These are phyloP conservation scores for Balaeniceps rex DNA, from an alignment of 2,113 vertebrate species.

Conservation along the genomic window DNA sequence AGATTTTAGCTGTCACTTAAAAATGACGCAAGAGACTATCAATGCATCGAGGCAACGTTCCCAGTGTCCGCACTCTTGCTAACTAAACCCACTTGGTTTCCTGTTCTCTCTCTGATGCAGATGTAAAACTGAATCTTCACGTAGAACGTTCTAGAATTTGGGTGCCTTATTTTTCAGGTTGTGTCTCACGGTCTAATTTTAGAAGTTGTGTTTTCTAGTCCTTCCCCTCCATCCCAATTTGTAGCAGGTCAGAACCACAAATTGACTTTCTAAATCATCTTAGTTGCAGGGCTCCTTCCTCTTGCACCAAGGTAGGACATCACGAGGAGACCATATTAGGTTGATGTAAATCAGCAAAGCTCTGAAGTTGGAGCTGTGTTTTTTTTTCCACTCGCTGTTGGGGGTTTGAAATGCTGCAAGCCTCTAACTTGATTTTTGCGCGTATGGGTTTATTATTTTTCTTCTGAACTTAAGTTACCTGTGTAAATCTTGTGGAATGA, in stretches of 20 bases:
- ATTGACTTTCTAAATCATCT: background rate
- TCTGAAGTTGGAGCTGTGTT: background rate
- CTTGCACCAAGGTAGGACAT: background rate
- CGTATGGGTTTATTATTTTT: background rate
- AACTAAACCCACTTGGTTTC: background rate
- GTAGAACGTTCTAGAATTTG: too few relatives aligned
- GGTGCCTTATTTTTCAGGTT: background rate
- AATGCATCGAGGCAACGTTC: accelerated
- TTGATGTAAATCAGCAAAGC: background rate
- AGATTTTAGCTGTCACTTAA: background rate
- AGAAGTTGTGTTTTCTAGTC: background rate
- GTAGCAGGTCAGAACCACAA: background rate
- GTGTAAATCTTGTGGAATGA: background rate
- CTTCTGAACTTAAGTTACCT: background rate
- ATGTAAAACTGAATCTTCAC: background rate
- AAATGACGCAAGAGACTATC: background rate
- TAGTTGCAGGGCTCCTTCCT: background rate
- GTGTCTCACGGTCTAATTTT: background rate
- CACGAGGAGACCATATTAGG: accelerated
- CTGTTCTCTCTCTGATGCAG: background rate
- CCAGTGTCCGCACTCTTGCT: accelerated
- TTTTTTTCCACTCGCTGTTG: accelerated
- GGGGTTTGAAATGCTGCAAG: background rate
- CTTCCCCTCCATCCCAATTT: background rate
- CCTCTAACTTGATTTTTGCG: background rate